Evolutionary conservation across 2,888 invertebrate species (phyloP).

Genomic region (Coelinius sp.): DNA sequence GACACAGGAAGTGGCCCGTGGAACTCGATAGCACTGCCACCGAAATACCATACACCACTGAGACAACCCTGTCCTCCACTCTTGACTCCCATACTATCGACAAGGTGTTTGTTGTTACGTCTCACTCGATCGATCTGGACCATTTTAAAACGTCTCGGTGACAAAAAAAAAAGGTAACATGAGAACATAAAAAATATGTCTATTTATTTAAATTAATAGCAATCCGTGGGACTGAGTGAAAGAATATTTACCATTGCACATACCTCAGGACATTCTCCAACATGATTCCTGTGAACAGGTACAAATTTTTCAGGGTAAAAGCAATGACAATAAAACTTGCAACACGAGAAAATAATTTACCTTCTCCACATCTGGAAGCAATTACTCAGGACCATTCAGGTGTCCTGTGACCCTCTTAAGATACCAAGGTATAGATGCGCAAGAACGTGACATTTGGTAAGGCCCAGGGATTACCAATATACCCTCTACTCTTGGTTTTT

Average conservation of each 20-base stretch:
- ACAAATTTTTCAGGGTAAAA: neutral
- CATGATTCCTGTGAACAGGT: neutral
- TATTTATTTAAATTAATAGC: neutral
- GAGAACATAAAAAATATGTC: too few species aligned
- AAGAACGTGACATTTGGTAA: conserved; percentile 22
- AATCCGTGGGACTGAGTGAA: neutral
- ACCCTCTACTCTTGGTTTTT: conserved; percentile 43
- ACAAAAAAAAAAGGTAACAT: conserved; percentile 3
- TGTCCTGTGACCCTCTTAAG: conserved; percentile 3
- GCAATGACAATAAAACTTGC: neutral
- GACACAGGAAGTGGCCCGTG: conserved; percentile 25
- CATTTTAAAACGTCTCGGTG: neutral
- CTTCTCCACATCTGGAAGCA: conserved; percentile 60
- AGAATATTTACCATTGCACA: neutral
- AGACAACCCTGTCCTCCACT: neutral
- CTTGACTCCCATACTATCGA: conserved; percentile 26
- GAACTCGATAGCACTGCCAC: conserved; percentile 24
- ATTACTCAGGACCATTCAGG: conserved; percentile 49
- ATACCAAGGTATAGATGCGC: conserved; percentile 8
- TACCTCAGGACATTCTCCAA: neutral
- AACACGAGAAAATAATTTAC: neutral
- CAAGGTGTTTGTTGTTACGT: conserved; percentile 63
- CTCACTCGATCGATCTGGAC: conserved; percentile 36
- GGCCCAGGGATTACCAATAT: conserved; percentile 23
- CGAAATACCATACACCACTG: conserved; percentile 13